Conservation (phyloP, 2,113 vertebrate genomes). For the Anoura caudifer region DNA sequence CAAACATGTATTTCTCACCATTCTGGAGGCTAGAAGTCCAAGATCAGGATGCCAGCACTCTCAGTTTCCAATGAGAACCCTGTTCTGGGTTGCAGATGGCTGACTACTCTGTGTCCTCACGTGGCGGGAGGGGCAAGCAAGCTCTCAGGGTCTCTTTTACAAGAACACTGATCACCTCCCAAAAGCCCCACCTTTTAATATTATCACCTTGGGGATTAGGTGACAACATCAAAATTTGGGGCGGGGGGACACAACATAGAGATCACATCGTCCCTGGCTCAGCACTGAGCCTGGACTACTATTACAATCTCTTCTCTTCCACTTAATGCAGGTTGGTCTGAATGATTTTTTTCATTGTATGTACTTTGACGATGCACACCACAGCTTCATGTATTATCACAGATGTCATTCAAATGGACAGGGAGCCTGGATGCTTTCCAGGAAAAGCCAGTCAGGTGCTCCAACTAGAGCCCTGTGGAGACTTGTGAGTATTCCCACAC, state of each 20-base stretch:
- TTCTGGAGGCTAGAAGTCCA: not conserved
- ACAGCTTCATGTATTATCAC: not conserved
- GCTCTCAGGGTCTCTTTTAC: not conserved
- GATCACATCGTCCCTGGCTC: not conserved
- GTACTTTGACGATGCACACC: not conserved
- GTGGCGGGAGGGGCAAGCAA: fast-evolving
- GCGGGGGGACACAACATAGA: not conserved
- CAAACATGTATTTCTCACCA: not conserved
- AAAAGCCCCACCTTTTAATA: not conserved
- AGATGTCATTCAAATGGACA: not conserved
- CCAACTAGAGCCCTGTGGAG: not conserved
- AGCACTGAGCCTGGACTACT: not conserved
- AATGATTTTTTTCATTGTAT: not conserved
- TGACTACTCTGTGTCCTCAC: not conserved
- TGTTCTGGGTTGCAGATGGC: fast-evolving
- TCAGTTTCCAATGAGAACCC: not conserved
- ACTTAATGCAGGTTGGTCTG: not conserved
- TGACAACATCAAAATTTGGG: not conserved
- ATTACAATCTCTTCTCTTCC: not conserved
- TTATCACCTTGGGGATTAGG: not conserved
- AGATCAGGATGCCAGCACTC: not conserved
- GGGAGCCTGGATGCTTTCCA: not conserved
- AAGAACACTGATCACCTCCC: not conserved
- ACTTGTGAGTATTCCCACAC: not conserved
- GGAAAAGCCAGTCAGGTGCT: not conserved